Conservation (phyloP, 2,797 vertebrate genomes). For the Babyrousa celebensis region DNA sequence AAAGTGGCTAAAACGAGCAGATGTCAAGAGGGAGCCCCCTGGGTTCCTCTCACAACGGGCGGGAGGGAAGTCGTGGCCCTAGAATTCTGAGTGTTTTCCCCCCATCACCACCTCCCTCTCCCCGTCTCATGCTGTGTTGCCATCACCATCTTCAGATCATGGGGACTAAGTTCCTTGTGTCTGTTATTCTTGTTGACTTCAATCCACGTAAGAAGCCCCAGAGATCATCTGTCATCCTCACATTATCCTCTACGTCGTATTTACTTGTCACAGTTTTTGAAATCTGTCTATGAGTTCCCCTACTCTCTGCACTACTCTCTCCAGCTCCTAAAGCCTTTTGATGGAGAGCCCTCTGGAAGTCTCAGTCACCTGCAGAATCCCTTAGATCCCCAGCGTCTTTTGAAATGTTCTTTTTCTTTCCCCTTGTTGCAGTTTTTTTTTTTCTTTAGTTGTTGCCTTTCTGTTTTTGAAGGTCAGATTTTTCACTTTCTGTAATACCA, state of each 20-base stretch:
- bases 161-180: neutral
- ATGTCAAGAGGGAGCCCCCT: neutral
- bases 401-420: neutral
- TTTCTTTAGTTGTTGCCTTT: neutral
- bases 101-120: neutral
- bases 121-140: neutral
- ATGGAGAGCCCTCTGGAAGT: neutral
- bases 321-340: neutral
- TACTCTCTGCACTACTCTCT: no score
- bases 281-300: neutral
- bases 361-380: neutral
- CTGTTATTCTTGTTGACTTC: neutral
- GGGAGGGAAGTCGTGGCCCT: neutral
- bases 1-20: neutral
- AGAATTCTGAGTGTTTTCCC: neutral
- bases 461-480: neutral
- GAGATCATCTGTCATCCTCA: neutral
- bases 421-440: neutral
- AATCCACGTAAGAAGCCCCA: neutral
- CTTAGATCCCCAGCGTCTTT: neutral
- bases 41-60: neutral
- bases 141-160: neutral
- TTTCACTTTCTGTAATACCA: neutral
- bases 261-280: neutral
- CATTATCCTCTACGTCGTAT: neutral